Percentiles rank a stretch among this genome's conserved stretches.
Evolutionary conservation across 2,888 invertebrate genomes (phyloP).

Genomic region (Apantesis nais): DNA sequence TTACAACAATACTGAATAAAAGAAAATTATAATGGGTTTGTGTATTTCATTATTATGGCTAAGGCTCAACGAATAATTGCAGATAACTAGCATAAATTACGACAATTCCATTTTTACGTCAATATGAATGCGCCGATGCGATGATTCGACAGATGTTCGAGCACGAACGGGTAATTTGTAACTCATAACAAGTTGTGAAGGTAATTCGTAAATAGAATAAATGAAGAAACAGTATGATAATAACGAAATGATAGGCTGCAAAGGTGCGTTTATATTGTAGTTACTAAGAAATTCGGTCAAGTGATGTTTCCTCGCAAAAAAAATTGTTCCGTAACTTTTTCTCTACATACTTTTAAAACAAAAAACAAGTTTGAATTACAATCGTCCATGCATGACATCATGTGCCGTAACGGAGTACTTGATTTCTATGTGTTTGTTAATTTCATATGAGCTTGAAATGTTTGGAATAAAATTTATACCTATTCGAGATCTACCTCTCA

Average conservation of each 20-base stretch:
- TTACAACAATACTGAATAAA: too few species aligned
- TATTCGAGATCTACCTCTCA: not conserved
- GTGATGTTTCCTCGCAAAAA: constrained; percentile 19
- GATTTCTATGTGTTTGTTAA: constrained; percentile 8
- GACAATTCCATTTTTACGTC: constrained; percentile 59
- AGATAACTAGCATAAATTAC: constrained; percentile 27
- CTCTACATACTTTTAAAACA: constrained; percentile 7
- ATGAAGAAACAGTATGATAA: constrained; percentile 65
- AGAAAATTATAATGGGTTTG: too few species aligned
- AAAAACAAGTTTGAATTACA: constrained; percentile 13
- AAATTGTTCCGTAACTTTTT: constrained; percentile 19
- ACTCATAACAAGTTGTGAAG: constrained; percentile 54
- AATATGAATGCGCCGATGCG: constrained; percentile 63
- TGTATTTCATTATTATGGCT: too few species aligned
- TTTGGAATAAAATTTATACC: not conserved
- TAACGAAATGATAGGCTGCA: constrained; percentile 66
- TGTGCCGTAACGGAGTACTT: constrained; percentile 12
- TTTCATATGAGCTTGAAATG: constrained; percentile 5
- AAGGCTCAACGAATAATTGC: not conserved
- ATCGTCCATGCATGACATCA: constrained; percentile 18
- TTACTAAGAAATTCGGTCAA: constrained; percentile 36
- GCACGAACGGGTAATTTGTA: constrained; percentile 64
- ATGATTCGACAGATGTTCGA: constrained; percentile 52
- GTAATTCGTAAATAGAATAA: constrained; percentile 49
- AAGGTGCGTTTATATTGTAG: constrained; percentile 55